Percentiles rank a stretch among this genome's conserved stretches.
These are phyloP conservation scores for Cataglyphis altisquamis DNA, from an alignment of 2,888 invertebrate genomes.

Conservation along the genomic window DNA sequence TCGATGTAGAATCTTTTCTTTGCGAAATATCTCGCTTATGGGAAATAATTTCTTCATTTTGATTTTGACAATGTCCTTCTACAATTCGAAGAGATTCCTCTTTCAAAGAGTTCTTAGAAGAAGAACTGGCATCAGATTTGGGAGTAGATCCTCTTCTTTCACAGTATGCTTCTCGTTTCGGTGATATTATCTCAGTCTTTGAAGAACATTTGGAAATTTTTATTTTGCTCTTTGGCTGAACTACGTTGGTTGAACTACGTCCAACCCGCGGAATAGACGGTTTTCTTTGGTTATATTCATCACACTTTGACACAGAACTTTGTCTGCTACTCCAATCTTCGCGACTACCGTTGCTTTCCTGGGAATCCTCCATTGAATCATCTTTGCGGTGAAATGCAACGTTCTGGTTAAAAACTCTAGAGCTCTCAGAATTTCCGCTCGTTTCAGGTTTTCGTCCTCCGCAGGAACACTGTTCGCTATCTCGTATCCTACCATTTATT, in stretches of 20 bases:
- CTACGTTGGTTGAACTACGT: conserved; percentile 60
- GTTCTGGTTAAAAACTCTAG: conserved; percentile 56
- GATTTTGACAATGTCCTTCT: conserved; percentile 70
- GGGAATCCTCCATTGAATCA: conserved; percentile 40
- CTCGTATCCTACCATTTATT: conserved; percentile 62
- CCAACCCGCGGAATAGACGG: conserved; percentile 72
- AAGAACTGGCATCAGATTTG: conserved; percentile 66
- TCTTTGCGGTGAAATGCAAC: conserved; percentile 32
- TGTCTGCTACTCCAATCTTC: conserved; percentile 61
- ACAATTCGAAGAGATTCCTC: conserved; percentile 72
- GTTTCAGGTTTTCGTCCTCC: conserved; percentile 45
- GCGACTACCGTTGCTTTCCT: conserved; percentile 39
- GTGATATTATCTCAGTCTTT: conserved; percentile 65
- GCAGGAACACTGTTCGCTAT: conserved; percentile 42
- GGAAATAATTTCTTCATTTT: conserved; percentile 62
- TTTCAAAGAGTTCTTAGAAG: conserved; percentile 55
- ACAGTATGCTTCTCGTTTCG: conserved; percentile 56
- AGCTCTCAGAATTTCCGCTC: conserved; percentile 28
- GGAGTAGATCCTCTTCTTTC: conserved; percentile 71
- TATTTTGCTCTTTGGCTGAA: conserved; percentile 70
- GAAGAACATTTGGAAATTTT: conserved; percentile 69
- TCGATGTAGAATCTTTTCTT: conserved; percentile 74
- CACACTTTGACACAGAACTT: conserved; percentile 64
- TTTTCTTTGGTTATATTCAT: conserved; percentile 71
- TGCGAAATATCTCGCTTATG: conserved; percentile 68